A percentile compares a stretch with the other conserved stretches of the same genome.
Conservation (phyloP, 1,140 invertebrate genomes). For the Paraescarpia echinospica region DNA sequence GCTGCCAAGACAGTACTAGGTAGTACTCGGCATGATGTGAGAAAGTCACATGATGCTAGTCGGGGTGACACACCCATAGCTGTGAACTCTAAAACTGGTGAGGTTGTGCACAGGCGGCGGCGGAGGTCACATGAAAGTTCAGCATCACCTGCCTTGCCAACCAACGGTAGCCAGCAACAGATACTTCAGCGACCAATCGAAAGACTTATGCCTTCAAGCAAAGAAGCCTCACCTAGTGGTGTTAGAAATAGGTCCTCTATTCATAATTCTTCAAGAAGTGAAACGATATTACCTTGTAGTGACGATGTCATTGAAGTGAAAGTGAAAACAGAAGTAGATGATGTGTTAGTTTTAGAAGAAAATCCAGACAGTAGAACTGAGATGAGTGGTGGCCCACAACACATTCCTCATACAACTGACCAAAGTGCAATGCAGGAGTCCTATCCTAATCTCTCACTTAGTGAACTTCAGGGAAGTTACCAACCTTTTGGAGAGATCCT, state of each 20-base stretch:
- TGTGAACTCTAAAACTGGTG: neutral
- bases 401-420: neutral
- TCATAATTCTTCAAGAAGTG: neutral
- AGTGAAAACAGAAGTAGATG: constrained; percentile 5
- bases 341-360: neutral
- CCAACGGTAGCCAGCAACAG: neutral
- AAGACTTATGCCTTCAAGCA: neutral
- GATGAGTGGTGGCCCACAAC: neutral
- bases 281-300: neutral
- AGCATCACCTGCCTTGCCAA: neutral
- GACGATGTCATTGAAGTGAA: neutral
- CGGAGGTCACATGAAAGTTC: neutral
- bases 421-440: neutral
- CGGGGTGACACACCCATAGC: neutral
- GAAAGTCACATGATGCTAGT: neutral
- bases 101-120: neutral
- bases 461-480: constrained; percentile 4
- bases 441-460: neutral
- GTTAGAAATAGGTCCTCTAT: neutral
- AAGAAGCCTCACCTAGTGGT: neutral
- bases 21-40: no score
- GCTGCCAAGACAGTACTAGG: neutral
- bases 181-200: neutral
- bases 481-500: neutral
- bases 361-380: neutral